phyloP scores from a whole-genome alignment of 2,797 vertebrate species.

The Sebastes jordani region DNA sequence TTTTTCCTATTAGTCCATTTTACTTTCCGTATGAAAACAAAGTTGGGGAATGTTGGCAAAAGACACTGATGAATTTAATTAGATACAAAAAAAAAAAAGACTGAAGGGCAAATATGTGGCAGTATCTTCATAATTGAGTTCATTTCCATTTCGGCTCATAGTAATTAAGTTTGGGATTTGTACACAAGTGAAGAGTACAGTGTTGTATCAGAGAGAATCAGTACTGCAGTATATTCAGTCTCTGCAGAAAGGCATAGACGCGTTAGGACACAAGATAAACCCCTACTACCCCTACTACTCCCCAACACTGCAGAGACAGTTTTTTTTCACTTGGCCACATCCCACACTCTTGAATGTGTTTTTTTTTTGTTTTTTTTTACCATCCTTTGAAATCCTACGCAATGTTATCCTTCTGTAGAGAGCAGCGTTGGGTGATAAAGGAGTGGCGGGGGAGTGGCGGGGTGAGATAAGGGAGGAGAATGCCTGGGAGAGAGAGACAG shows the following conservation, averaged over 20 bases:
- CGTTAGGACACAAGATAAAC: constrained; percentile 42
- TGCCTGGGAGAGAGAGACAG: constrained; percentile 28
- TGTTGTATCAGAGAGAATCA: constrained; percentile 51
- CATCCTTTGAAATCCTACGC: constrained; percentile 53
- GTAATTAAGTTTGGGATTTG: constrained; percentile 69
- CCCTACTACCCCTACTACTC: constrained; percentile 19
- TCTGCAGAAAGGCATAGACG: constrained; percentile 28
- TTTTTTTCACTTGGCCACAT: constrained; percentile 44
- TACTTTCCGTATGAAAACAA: background rate
- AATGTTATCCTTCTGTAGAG: constrained; percentile 23
- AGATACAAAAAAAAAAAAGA: constrained; percentile 27
- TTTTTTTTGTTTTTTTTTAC: background rate
- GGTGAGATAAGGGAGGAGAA: constrained; percentile 35
- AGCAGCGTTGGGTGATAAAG: constrained; percentile 22
- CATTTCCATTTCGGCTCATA: constrained; percentile 50
- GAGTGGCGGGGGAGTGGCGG: constrained; percentile 23
- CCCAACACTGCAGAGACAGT: constrained; percentile 45
- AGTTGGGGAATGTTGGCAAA: background rate
- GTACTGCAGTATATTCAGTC: constrained; percentile 19
- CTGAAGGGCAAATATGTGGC: constrained; percentile 47
- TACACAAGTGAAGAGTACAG: constrained; percentile 21
- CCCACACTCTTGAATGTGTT: constrained; percentile 32
- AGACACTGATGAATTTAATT: constrained; percentile 43
- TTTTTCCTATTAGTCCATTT: background rate
- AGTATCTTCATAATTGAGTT: constrained; percentile 63